These are phyloP conservation scores for Holothuria leucospilota DNA, from an alignment of 53 echinoderm and acorn worm species.

Conservation along the genomic window DNA sequence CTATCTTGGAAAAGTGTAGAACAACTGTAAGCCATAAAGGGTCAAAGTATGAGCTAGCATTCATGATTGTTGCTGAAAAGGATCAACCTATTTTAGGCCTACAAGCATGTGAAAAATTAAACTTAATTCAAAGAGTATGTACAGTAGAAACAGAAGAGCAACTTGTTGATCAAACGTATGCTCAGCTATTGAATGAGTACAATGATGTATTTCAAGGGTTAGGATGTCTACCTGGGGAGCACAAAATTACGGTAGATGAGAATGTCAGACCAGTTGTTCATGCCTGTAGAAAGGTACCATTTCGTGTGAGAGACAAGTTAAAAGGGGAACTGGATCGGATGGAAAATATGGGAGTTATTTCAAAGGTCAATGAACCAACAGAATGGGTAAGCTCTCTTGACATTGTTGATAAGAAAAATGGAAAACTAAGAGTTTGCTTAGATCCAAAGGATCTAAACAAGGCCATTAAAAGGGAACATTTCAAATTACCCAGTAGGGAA, in stretches of 20 bases:
- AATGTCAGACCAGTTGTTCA: background rate
- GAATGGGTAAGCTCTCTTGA: conserved; percentile 59
- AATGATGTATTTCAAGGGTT: conserved; percentile 47
- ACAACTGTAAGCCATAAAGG: no score
- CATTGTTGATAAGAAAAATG: conserved; percentile 65
- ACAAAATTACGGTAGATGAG: conserved; percentile 12
- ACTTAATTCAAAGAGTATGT: no score
- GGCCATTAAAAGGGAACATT: no score
- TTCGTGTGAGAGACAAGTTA: background rate
- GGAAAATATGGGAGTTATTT: conserved; percentile 17
- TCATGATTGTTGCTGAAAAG: no score
- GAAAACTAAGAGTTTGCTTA: conserved; percentile 62
- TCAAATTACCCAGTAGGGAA: no score
- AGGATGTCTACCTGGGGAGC: conserved; percentile 42
- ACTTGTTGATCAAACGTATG: no score
- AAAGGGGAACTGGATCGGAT: conserved; percentile 38
- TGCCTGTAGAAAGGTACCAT: conserved; percentile 44
- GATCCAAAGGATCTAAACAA: conserved; percentile 64
- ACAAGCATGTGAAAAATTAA: no score
- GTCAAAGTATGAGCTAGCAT: no score
- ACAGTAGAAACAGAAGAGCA: no score
- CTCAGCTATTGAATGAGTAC: background rate
- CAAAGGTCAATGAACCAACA: conserved; percentile 47
- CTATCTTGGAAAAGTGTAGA: conserved; percentile 14
- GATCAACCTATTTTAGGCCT: no score